A percentile compares a stretch with the other conserved stretches of the same genome.
Conservation (phyloP, 2,797 vertebrate genomes). For the Sphenopsis melanotis region DNA sequence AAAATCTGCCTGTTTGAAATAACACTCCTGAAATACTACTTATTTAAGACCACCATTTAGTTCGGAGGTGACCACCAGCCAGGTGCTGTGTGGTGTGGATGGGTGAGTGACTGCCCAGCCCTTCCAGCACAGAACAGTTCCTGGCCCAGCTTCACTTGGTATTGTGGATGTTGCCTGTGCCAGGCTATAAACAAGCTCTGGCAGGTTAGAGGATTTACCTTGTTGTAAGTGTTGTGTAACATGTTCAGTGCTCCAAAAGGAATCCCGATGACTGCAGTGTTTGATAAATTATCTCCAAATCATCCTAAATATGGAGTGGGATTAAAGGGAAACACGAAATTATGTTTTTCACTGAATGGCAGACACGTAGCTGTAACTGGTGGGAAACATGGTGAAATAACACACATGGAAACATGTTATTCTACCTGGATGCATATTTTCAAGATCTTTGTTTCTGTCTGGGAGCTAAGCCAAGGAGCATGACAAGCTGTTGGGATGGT, state of each 20-base stretch:
- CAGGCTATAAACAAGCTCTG: neutral
- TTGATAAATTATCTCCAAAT: neutral
- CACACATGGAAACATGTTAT: neutral
- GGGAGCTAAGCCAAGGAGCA: neutral
- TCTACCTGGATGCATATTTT: neutral
- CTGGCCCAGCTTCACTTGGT: neutral
- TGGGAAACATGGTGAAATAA: neutral
- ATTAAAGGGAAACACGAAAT: neutral
- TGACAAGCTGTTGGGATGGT: neutral
- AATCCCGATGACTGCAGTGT: neutral
- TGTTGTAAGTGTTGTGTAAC: neutral
- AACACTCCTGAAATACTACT: neutral
- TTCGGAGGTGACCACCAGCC: rapidly evolving
- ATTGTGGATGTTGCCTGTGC: neutral
- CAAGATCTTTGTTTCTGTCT: neutral
- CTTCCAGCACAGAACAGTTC: neutral
- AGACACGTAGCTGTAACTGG: neutral
- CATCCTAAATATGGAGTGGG: neutral
- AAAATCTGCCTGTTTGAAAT: neutral
- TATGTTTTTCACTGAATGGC: neutral
- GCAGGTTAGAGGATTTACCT: neutral
- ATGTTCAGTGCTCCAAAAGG: neutral
- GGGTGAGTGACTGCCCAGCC: neutral
- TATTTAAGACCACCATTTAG: neutral
- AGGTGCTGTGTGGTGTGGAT: neutral